Conservation (phyloP, 2,113 vertebrate genomes). For the Cathartes aura region DNA sequence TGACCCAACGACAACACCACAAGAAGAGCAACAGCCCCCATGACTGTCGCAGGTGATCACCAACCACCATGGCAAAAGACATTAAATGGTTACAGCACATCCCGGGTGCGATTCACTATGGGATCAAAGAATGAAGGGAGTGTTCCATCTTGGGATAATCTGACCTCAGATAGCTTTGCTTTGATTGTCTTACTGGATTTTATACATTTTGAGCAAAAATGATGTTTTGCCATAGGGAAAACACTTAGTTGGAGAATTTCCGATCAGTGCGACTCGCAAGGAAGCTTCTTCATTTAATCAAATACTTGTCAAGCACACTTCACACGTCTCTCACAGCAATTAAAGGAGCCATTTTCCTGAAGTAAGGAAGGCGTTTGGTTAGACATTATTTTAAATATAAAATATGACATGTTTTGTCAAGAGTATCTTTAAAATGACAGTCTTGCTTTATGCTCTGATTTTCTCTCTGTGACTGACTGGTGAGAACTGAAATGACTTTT, state of each 20-base stretch:
- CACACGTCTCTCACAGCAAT: background rate
- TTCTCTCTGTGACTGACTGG: background rate
- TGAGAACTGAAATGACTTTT: background rate
- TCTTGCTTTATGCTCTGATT: background rate
- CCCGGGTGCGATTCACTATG: background rate
- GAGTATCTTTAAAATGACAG: constrained; percentile 25
- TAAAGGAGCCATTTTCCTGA: constrained; percentile 7
- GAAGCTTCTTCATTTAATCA: constrained; percentile 29
- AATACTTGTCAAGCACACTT: constrained; percentile 13
- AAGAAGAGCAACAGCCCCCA: background rate
- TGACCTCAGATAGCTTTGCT: background rate
- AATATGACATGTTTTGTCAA: constrained; percentile 57
- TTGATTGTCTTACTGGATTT: background rate
- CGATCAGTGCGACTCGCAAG: accelerated
- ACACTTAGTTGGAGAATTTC: background rate
- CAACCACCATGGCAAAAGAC: background rate
- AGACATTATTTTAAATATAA: constrained; percentile 39
- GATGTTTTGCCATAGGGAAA: background rate
- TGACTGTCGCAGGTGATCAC: background rate
- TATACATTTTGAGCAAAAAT: background rate
- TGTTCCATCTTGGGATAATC: background rate
- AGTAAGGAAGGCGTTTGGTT: background rate
- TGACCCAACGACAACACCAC: accelerated
- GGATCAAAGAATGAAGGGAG: background rate
- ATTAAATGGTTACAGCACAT: background rate